Evolutionary conservation across 2,888 invertebrate species (phyloP), one percentile per base, ranked within the genome.

Genomic region (Leptinotarsa rubiginosa): DNA sequence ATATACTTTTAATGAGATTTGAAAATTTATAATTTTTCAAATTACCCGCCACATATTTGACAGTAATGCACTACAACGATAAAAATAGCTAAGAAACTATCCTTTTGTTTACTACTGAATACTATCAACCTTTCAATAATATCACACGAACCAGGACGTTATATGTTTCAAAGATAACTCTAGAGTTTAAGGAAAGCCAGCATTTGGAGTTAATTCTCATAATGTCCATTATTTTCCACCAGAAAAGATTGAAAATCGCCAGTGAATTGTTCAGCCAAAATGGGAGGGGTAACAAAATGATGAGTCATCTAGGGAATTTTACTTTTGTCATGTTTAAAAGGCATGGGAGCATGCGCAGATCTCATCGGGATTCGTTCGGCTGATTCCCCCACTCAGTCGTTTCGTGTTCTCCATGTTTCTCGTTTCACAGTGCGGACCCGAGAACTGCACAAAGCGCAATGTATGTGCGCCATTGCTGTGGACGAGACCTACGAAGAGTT

Each of bases 391-490:
- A 85, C 87, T 86, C 87, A 87, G 88, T 87, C 84, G 85, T 84
- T 87, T 87, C 87, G 88, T 87, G 87, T 86, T 85, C 85, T 85
- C 87, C 87, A 87, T 87, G 88, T 87, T 87, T 85, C 86, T 87
- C 87, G 86, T 87, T 87, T 86, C 84, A 83, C 87, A 88, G 87
- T 88, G 87, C 87, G 86, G 86, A 87, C 85, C 85, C 80, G 85
- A 86, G 86, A 85, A 87, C 85, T 87, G 87, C 84, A 86, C 87
- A 86, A 87, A 87, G 87, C 88, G 88, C 88, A 88, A 88, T 88
- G 88, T 87, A 86, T 86, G 86, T 86, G 86, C 88, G 88, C 88
- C 88, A 88, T 88, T 88, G 87, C 87, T 86, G 86, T 87, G 85
- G 88, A 84, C 84, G 85, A 84, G 87, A 88, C 85, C 87, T 86